phyloP scores from a whole-genome alignment of 2,113 vertebrate species.

The Neotoma lepida region DNA sequence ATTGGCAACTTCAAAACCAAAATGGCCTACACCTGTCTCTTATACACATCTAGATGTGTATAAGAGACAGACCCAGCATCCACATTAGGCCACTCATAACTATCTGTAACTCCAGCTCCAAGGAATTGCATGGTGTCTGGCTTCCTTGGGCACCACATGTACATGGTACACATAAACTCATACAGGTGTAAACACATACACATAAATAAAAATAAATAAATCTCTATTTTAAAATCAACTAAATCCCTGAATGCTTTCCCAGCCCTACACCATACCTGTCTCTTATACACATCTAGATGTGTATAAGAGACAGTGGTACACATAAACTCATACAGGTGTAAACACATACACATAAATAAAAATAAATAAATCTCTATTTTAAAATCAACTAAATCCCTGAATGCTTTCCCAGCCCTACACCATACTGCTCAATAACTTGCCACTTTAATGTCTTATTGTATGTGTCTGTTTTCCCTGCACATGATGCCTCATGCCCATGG shows the following conservation, averaged over 20 bases:
- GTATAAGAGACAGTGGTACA: no score
- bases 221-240: neutral
- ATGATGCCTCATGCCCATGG: no score
- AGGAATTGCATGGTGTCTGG: neutral
- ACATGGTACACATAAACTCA: neutral
- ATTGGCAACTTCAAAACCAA: neutral
- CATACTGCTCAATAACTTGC: neutral
- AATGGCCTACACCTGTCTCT: no score
- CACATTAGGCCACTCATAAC: neutral
- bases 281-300: no score
- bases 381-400: neutral
- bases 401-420: neutral
- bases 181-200: neutral
- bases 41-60: no score
- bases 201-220: neutral
- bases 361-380: neutral
- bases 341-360: neutral
- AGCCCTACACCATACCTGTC: fast-evolving
- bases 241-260: neutral
- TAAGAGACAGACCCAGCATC: no score
- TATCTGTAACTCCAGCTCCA: neutral
- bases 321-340: neutral
- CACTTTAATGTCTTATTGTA: neutral
- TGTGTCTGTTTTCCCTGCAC: neutral
- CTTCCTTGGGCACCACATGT: no score